These are phyloP conservation scores for Oeneis ivallda DNA, from an alignment of 2,888 invertebrate genomes.

Conservation along the genomic window DNA sequence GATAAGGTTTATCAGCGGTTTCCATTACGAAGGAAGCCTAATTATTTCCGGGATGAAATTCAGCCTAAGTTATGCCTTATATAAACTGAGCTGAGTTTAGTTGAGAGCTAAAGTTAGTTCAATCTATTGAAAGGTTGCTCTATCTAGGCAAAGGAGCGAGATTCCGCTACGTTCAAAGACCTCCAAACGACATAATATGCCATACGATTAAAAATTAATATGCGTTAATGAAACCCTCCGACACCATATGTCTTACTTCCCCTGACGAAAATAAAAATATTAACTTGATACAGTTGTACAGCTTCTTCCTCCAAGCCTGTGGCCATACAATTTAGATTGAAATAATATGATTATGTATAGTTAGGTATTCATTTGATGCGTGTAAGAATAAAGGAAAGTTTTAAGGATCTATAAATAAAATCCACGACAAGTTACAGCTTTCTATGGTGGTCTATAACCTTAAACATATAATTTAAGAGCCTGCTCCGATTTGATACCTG, in stretches of 20 bases:
- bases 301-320: conserved; percentile 17
- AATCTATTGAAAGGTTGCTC: not conserved
- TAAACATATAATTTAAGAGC: too few species aligned
- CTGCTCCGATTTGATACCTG: too few species aligned
- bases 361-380: not conserved
- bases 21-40: too few species aligned
- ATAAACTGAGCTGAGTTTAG: not conserved
- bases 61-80: too few species aligned
- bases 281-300: conserved; percentile 24
- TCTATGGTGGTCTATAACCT: too few species aligned
- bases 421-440: too few species aligned
- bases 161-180: not conserved
- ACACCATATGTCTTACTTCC: conserved; percentile 31
- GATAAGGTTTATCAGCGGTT: too few species aligned
- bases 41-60: too few species aligned
- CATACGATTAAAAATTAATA: conserved; percentile 7
- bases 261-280: conserved; percentile 22
- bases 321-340: not conserved
- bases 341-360: not conserved
- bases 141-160: not conserved
- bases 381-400: not conserved
- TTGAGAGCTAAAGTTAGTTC: not conserved
- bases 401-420: too few species aligned
- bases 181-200: not conserved
- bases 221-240: conserved; percentile 16